Evolutionary conservation across 2,888 invertebrate species (phyloP), one percentile per base, ranked within the genome.

Genomic region (Carcina quercana): DNA sequence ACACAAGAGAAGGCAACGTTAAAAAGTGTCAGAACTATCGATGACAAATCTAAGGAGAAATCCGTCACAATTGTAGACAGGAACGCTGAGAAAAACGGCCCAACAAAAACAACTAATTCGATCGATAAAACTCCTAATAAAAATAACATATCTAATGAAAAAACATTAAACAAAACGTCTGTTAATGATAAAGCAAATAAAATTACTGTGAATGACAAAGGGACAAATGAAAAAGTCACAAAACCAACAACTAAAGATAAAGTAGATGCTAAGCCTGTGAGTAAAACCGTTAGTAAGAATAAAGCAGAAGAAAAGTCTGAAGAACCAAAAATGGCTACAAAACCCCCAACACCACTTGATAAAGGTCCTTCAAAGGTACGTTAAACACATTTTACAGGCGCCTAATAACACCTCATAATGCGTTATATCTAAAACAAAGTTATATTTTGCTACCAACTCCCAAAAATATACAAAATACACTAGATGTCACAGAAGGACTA

Each of bases 21-120:
- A 22, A 73, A 51, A 59, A 75, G 63, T 35, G 75, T 79, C 1
- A 69, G 67, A 59, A 79, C 78, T 28, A 73, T 79, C 29, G 82
- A 83, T 56, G 79, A 78, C 10, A 82, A 78, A 50, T 44, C 56
- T 8, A 80, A 76, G 54, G 80, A 79, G 33, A 82, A 82, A 51
- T 70, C 78, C 13, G 78, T 79, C 5, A 79, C 73, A 28, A 80
- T 78, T 43, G 59, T 75, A 40, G 82, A 82, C 40, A 76, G 66
- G 53, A 15, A 35, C 15, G 40, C 58, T 24, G 73, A 76, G 17
- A 62, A 53, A 35, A 53, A 50, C 42, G 47, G 45, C 15, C 27
- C 38, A 29, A 25, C 40, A 27, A 53, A 53, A 40, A 5, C n/a
- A 22, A 26, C 2, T n/a, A 26, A 5, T 26, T 2, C 47, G 34